Evolutionary conservation across 2,797 vertebrate species (phyloP).

Genomic region (Malacoraja senta): DNA sequence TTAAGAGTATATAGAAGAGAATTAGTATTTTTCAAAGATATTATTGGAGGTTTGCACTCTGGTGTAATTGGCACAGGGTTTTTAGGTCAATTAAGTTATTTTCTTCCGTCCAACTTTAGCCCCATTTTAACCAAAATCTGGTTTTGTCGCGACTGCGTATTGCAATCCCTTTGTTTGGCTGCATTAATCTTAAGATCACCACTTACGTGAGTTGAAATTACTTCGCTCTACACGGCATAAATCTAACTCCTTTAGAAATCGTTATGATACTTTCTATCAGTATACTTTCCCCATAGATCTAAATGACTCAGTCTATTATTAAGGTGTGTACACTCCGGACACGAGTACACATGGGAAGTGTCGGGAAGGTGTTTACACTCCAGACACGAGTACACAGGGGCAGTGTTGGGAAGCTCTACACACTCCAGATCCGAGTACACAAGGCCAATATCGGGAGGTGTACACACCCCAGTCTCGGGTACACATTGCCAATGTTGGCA

Average conservation of each 20-base stretch:
- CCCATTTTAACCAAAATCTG: too few species aligned
- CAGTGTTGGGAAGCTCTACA: too few species aligned
- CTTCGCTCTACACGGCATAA: neutral
- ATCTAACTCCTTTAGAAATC: too few species aligned
- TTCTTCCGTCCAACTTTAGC: neutral
- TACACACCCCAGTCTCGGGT: too few species aligned
- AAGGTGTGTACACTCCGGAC: neutral
- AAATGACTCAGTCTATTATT: neutral
- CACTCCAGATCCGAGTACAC: too few species aligned
- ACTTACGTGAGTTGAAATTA: neutral
- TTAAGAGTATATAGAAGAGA: neutral
- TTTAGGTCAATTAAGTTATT: neutral
- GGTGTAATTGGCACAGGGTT: neutral
- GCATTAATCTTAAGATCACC: neutral
- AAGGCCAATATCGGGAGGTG: too few species aligned
- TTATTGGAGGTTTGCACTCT: neutral
- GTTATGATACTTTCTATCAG: neutral
- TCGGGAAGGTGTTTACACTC: too few species aligned
- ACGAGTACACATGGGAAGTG: too few species aligned
- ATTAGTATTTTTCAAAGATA: neutral
- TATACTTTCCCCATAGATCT: neutral
- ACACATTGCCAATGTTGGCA: too few species aligned
- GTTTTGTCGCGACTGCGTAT: neutral
- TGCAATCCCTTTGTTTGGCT: neutral
- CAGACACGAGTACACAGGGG: too few species aligned